A percentile compares a stretch with the other conserved stretches of the same genome.
phyloP scores from a whole-genome alignment of 2,113 vertebrate genomes.

The Herpetotheres cachinnans region DNA sequence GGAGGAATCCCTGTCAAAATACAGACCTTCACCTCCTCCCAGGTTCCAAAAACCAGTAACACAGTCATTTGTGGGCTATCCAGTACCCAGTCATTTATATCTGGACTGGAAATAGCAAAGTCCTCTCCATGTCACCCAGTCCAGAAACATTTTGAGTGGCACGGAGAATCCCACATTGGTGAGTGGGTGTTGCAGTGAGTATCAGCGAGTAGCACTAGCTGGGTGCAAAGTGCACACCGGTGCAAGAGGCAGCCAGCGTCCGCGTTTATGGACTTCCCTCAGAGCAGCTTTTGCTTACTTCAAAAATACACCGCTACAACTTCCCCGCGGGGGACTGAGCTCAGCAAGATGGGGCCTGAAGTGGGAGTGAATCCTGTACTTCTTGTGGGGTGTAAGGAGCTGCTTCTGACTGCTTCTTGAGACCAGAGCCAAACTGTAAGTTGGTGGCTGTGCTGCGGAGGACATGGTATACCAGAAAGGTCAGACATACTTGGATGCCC shows the following conservation, averaged over 20 bases:
- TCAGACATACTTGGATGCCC: not conserved
- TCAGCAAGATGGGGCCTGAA: not conserved
- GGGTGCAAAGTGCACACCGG: not conserved
- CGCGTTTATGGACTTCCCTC: not conserved
- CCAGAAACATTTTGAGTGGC: not conserved
- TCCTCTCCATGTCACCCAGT: not conserved
- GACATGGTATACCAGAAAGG: not conserved
- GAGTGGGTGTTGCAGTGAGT: not conserved
- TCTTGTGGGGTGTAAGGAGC: not conserved
- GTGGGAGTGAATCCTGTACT: not conserved
- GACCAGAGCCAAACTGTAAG: not conserved
- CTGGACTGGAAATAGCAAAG: not conserved
- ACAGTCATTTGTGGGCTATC: not conserved
- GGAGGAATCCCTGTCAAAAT: not conserved
- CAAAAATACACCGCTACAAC: not conserved
- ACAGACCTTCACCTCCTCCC: not conserved
- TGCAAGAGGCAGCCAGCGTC: not conserved
- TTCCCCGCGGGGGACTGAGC: rapidly evolving
- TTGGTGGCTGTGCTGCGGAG: not conserved
- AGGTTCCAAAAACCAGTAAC: not conserved
- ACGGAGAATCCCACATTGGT: rapidly evolving
- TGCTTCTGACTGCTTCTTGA: not conserved
- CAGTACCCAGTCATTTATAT: not conserved
- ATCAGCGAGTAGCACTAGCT: not conserved
- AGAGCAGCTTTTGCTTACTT: not conserved